Evolutionary conservation across 2,797 vertebrate species (phyloP), one percentile per base, ranked within the genome.

Genomic region (Lepus townsendii): DNA sequence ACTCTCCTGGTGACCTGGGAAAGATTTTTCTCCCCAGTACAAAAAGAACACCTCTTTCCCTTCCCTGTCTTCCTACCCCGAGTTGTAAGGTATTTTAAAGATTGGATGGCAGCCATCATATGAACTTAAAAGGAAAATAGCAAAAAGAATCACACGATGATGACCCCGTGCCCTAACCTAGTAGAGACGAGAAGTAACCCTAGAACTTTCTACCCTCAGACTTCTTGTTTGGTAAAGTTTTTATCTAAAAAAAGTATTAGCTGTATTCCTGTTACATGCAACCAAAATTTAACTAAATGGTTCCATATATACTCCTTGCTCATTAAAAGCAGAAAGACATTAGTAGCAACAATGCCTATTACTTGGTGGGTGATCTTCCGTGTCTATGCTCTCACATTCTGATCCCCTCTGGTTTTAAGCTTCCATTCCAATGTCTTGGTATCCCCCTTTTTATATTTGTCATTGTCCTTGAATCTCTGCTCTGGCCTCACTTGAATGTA

Each of bases 71-170:
- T 90, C 69, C 79, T 84, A 91, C 9, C 42, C 22, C 87, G 60
- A 75, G 42, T 90, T 79, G 92, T 90, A 83, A 77, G 52, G 54
- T 62, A 79, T 73, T 78, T 94, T 65, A 91, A 69, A 88, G n/a
- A 84, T 11, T 92, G 6, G 3, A 68, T 79, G 35, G 54, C 54
- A 94, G 32, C 72, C 60, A 84, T 73, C 71, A 12, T 9, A 0
- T 69, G 68, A 76, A 93, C 5, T 7, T 77, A 11, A 66, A 35
- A 82, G 16, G 77, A 78, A 83, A 68, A 73, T 27, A 13, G 65
- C 79, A 93, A 38, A 38, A 35, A 94, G 80, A 92, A 52, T 90
- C 63, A 87, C 7, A 83, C 12, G 20, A 50, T 69, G 38, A 16
- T 27, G 66, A 72, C 27, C 78, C 52, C 77, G 57, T 47, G n/a